These are phyloP conservation scores for Siniperca scherzeri DNA, from an alignment of 2,797 vertebrate genomes.

Conservation along the genomic window DNA sequence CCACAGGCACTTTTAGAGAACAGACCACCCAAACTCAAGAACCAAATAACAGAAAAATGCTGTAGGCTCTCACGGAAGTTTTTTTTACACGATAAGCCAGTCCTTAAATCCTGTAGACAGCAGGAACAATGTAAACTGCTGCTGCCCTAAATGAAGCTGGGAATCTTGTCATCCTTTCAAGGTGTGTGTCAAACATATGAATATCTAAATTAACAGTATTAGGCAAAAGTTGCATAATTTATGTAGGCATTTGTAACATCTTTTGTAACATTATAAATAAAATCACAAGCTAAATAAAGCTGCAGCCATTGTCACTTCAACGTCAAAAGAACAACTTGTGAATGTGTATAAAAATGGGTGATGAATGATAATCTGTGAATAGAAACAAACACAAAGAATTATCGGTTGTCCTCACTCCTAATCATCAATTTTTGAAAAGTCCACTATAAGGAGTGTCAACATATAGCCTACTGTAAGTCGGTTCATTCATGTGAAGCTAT, in stretches of 20 bases:
- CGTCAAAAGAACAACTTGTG: not conserved
- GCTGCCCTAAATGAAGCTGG: not conserved
- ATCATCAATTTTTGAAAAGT: not conserved
- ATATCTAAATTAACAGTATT: conserved; percentile 30
- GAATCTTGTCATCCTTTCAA: not conserved
- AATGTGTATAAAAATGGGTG: not conserved
- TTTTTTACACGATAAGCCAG: not conserved
- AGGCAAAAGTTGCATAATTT: conserved; percentile 29
- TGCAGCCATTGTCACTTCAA: conserved; percentile 18
- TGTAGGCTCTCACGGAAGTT: not conserved
- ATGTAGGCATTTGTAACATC: conserved; percentile 14
- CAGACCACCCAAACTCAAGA: conserved; percentile 53
- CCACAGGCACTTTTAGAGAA: conserved; percentile 36
- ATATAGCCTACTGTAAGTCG: not conserved
- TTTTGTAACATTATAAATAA: conserved; percentile 36
- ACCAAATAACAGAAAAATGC: not conserved
- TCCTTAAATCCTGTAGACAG: conserved; percentile 12
- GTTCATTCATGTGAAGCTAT: not conserved
- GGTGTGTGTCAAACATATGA: not conserved
- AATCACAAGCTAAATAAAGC: conserved; percentile 22
- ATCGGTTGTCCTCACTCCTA: not conserved
- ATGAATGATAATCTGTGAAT: not conserved
- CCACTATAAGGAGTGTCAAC: not conserved
- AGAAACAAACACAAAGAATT: not conserved
- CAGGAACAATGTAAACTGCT: not conserved